phyloP scores from a whole-genome alignment of 2,888 invertebrate species.

The Synergus umbraculus region DNA sequence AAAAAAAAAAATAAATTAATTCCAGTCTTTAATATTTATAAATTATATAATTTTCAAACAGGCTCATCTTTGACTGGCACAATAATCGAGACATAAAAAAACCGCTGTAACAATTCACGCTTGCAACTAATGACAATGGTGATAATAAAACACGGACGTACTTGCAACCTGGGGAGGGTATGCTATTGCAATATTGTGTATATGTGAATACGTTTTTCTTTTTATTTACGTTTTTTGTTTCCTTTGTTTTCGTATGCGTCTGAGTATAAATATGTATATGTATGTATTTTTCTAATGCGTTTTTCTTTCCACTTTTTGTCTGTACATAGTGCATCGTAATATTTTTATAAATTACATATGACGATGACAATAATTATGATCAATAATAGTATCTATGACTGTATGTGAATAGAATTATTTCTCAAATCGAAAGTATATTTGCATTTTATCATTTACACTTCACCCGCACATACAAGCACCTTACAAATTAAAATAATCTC shows the following conservation, averaged over 20 bases:
- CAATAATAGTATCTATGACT: conserved; percentile 50
- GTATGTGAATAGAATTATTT: conserved; percentile 71
- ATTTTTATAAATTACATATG: conserved; percentile 51
- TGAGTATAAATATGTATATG: conserved; percentile 63
- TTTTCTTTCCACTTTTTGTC: conserved; percentile 47
- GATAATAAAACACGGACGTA: conserved; percentile 61
- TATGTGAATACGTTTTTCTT: conserved; percentile 62
- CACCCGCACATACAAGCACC: conserved; percentile 70
- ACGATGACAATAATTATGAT: conserved; percentile 50
- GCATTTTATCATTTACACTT: conserved; percentile 70
- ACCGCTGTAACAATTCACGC: conserved; percentile 54
- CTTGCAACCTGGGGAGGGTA: conserved; percentile 74
- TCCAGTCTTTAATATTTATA: background rate
- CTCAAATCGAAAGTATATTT: conserved; percentile 65
- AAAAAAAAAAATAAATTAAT: background rate
- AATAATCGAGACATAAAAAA: conserved; percentile 10
- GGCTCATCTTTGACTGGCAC: background rate
- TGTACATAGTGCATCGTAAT: conserved; percentile 55
- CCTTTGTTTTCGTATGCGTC: conserved; percentile 56
- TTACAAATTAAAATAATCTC: conserved; percentile 80
- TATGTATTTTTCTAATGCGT: conserved; percentile 47
- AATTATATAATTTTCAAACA: background rate
- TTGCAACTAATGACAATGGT: conserved; percentile 66
- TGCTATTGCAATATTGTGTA: conserved; percentile 65
- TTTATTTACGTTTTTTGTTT: conserved; percentile 49